These are phyloP conservation scores for Xanthia togata DNA, from an alignment of 2,888 invertebrate species.

Conservation along the genomic window DNA sequence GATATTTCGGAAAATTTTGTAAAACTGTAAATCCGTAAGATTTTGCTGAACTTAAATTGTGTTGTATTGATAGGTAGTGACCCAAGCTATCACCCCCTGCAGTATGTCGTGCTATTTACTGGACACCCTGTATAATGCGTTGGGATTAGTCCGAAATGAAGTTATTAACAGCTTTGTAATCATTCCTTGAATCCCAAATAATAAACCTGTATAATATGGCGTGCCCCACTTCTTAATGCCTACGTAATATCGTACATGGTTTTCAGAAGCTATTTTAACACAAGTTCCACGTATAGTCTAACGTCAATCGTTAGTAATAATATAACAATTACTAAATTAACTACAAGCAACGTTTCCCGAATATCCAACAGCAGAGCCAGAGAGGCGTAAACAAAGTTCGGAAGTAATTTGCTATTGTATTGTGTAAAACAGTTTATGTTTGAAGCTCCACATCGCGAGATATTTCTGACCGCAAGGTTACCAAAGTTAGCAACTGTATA, in stretches of 20 bases:
- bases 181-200: background rate
- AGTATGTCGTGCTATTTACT: too few species aligned
- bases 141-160: background rate
- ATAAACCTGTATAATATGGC: too few species aligned
- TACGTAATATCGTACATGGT: too few species aligned
- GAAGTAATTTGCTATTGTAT: constrained; percentile 46
- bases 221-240: too few species aligned
- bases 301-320: background rate
- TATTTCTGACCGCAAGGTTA: constrained; percentile 60
- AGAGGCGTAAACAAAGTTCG: constrained; percentile 44
- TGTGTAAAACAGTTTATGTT: constrained; percentile 40
- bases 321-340: constrained; percentile 24
- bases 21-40: too few species aligned
- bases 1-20: too few species aligned
- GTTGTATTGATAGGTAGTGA: too few species aligned
- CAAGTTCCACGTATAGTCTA: background rate
- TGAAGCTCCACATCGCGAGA: constrained; percentile 36
- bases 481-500: constrained; percentile 31
- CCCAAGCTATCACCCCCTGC: too few species aligned
- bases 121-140: background rate
- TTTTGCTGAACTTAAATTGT: too few species aligned
- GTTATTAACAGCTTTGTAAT: background rate
- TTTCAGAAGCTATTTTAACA: too few species aligned
- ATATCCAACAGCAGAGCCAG: constrained; percentile 20
- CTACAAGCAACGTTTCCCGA: constrained; percentile 15